These are phyloP conservation scores for Paramisgurnus dabryanus DNA, from an alignment of 2,113 vertebrate genomes.

Conservation along the genomic window DNA sequence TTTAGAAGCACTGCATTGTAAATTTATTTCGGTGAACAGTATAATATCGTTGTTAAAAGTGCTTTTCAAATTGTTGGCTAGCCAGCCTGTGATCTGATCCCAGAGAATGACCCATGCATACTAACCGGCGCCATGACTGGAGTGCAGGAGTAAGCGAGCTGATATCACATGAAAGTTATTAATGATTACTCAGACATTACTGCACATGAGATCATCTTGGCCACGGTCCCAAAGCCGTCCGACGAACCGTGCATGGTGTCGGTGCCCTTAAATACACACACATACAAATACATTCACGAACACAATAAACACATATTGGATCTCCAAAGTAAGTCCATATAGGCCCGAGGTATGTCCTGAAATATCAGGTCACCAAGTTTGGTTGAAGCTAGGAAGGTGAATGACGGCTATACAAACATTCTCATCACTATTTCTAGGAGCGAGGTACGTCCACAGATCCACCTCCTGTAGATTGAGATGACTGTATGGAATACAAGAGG, in stretches of 20 bases:
- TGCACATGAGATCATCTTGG: conserved; percentile 32
- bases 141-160: conserved; percentile 38
- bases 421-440: conserved; percentile 12
- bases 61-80: conserved; percentile 4
- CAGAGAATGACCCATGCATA: conserved; percentile 19
- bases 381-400: conserved; percentile 12
- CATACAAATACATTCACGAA: not conserved
- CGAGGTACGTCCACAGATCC: conserved; percentile 1
- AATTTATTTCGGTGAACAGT: not conserved
- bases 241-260: not conserved
- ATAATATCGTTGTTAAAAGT: not conserved
- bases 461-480: not conserved
- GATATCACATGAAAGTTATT: conserved; percentile 62
- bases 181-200: conserved; percentile 60
- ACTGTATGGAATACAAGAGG: not conserved
- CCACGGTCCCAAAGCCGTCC: not conserved
- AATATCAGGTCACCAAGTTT: conserved; percentile 16
- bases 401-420: conserved; percentile 8
- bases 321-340: conserved; percentile 1
- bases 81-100: conserved; percentile 29
- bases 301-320: conserved; percentile 7
- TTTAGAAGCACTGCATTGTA: too few species aligned
- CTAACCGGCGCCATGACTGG: conserved; percentile 31
- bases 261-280: conserved; percentile 17
- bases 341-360: not conserved